Percentiles rank a stretch among this genome's conserved stretches.
Conservation (phyloP, 2,888 invertebrate species). For the Polyploca ridens region DNA sequence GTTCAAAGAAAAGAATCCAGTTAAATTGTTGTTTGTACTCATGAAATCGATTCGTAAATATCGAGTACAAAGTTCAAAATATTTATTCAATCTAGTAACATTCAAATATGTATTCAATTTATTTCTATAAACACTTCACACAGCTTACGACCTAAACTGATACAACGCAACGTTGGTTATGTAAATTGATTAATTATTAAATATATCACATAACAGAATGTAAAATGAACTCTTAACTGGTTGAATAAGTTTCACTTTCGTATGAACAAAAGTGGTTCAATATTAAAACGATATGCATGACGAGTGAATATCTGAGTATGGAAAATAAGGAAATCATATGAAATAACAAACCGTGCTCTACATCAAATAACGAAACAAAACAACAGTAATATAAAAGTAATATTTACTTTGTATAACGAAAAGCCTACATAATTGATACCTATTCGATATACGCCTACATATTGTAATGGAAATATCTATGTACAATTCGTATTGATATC, state of each 20-base stretch:
- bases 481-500: neutral
- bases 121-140: slow-evolving; percentile 4
- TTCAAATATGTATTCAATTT: neutral
- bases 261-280: slow-evolving; percentile 3
- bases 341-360: slow-evolving; percentile 30
- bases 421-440: slow-evolving; percentile 3
- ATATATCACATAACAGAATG: neutral
- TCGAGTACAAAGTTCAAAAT: neutral
- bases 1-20: neutral
- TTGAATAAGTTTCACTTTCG: slow-evolving; percentile 1
- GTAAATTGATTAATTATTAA: slow-evolving; percentile 12
- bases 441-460: neutral
- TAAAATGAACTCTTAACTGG: neutral
- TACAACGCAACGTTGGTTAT: neutral
- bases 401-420: slow-evolving; percentile 22
- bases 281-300: slow-evolving; percentile 16
- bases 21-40: slow-evolving; percentile 2
- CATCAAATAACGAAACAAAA: slow-evolving; percentile 24
- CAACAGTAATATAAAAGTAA: slow-evolving; percentile 18
- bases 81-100: neutral
- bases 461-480: neutral
- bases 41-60: neutral
- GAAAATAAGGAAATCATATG: slow-evolving; percentile 17
- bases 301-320: slow-evolving; percentile 12
- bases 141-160: slow-evolving; percentile 1